Evolutionary conservation across 2,888 invertebrate species (phyloP).

Genomic region (Dasypolia templi): DNA sequence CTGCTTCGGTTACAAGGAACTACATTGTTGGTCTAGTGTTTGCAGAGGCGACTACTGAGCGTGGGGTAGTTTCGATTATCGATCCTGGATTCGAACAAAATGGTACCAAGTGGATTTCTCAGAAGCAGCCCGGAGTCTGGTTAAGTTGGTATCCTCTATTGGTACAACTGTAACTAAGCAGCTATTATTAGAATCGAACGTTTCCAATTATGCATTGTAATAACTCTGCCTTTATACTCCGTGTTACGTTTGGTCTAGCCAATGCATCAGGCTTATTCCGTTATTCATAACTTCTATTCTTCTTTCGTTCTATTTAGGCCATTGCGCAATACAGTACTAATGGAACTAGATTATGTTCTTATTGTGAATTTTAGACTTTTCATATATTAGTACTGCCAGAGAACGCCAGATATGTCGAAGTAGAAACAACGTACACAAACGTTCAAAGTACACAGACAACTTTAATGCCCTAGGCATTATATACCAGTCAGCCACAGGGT

Average conservation of each 20-base stretch:
- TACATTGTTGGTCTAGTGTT: background rate
- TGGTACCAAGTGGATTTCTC: background rate
- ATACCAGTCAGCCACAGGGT: background rate
- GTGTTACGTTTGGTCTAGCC: slow-evolving; percentile 24
- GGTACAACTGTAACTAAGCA: background rate
- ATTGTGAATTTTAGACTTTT: slow-evolving; percentile 1
- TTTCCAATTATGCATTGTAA: slow-evolving; percentile 24
- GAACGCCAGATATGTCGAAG: no score
- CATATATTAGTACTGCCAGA: no score
- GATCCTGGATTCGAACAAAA: background rate
- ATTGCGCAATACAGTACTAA: slow-evolving; percentile 34
- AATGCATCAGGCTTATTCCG: slow-evolving; percentile 45
- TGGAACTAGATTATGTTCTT: slow-evolving; percentile 36
- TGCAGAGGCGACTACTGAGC: background rate
- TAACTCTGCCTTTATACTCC: slow-evolving; percentile 3
- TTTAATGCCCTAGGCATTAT: background rate
- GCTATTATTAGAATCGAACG: background rate
- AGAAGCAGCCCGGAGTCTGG: background rate
- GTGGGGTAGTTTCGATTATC: background rate
- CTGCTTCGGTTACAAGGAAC: background rate
- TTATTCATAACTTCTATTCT: slow-evolving; percentile 52
- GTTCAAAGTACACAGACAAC: no score
- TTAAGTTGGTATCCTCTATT: background rate
- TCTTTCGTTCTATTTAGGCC: slow-evolving; percentile 37
- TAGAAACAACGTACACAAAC: no score